Evolutionary conservation across 2,888 invertebrate species (phyloP), one percentile per base, ranked within the genome.

Genomic region (Ornithoptera priamus): DNA sequence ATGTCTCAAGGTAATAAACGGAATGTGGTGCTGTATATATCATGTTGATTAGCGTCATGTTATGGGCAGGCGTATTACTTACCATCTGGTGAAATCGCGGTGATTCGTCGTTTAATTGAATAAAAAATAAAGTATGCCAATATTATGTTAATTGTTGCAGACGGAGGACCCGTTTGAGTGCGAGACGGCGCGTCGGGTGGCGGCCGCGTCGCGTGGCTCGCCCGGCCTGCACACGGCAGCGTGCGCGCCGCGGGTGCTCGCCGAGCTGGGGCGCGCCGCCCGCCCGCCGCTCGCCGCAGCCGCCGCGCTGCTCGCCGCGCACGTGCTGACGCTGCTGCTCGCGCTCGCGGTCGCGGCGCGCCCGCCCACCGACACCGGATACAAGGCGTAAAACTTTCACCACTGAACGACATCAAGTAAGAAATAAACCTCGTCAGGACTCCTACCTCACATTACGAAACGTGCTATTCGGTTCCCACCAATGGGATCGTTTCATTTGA

Each of bases 291-390:
- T 88, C 72, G 80, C 78, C 70, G 80, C 77, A 60, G 85, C 72
- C 70, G 89, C 76, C 66, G 86, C 84, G 80, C 83, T 89, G 82
- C 81, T 83, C 71, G 87, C 80, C 60, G 80, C 83, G 80, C 91
- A 88, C 81, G 85, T 81, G 73, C 76, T 80, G 56, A 79, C 89
- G 78, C 82, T 90, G 81, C 83, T 89, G 81, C 87, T 90, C 64
- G 78, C 89, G 72, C 82, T 85, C 59, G 87, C 88, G 79, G 84
- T 90, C 74, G 87, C 87, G 71, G 85, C 87, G 77, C 86, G 85
- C 78, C 83, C 85, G 65, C 80, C 78, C 69, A 85, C 86, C 62
- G 74, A 56, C 46, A 77, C 71, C 72, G 66, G 79, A 18, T 85
- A 89, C 85, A 90, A 91, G 80, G 89, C 89, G 1, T 89, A 84